These are phyloP conservation scores for Ctenosaura bakeri DNA, from an alignment of 2,797 vertebrate genomes.

Conservation along the genomic window DNA sequence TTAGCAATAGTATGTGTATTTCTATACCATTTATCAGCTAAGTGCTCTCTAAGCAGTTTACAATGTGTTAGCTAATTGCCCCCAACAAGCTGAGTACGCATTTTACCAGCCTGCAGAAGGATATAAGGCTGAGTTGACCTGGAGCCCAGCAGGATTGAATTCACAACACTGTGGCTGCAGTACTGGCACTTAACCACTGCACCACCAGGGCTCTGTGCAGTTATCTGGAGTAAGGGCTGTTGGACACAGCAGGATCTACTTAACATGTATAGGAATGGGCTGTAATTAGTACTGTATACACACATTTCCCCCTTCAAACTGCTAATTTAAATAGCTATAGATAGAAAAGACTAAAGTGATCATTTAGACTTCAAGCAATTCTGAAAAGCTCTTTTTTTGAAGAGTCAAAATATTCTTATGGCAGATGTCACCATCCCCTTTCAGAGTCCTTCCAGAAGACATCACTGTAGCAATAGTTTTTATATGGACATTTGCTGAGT, in stretches of 20 bases:
- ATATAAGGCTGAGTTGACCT: no score
- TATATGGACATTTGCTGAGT: neutral
- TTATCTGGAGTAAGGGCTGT: neutral
- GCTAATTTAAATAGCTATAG: neutral
- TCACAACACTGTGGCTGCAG: no score
- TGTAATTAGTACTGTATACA: neutral
- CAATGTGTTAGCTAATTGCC: no score
- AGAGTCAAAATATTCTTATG: slow-evolving; percentile 11
- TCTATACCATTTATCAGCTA: no score
- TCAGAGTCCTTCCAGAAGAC: neutral
- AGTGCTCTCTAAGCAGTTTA: no score
- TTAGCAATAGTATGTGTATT: no score
- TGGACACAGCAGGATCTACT: neutral
- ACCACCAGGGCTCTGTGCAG: neutral
- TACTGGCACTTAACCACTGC: no score
- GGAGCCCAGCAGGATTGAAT: no score
- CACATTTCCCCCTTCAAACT: neutral
- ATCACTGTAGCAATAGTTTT: neutral
- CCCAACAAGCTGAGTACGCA: no score
- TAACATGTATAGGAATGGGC: neutral
- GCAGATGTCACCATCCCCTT: neutral
- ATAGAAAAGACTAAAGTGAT: slow-evolving; percentile 3
- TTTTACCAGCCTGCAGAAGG: no score
- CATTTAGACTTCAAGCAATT: slow-evolving; percentile 18
- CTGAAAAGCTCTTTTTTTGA: slow-evolving; percentile 25